These are phyloP conservation scores for Microtus montanus DNA, from an alignment of 2,113 vertebrate species.

Conservation along the genomic window DNA sequence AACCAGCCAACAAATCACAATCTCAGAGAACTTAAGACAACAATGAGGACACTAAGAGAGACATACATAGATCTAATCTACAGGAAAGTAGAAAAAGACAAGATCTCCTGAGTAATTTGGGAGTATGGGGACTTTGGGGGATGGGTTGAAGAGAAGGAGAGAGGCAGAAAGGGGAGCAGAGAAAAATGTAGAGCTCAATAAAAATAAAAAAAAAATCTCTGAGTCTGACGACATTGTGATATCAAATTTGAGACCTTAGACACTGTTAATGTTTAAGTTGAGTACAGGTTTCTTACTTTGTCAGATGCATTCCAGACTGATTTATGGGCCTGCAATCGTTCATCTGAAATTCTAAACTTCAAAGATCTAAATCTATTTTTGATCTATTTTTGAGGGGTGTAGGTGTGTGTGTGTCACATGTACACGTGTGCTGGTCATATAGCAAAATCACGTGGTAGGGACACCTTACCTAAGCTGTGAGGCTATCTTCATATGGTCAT, in stretches of 20 bases:
- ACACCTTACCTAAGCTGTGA: neutral
- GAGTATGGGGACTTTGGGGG: too few species aligned
- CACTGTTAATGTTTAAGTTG: neutral
- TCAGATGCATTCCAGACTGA: slow-evolving; percentile 1
- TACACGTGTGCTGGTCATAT: neutral
- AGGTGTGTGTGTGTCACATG: neutral
- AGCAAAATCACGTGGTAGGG: neutral
- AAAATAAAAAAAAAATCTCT: neutral
- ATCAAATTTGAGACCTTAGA: neutral
- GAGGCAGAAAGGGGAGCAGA: too few species aligned
- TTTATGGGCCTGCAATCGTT: neutral
- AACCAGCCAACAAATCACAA: too few species aligned
- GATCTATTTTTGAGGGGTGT: neutral
- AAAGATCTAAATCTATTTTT: neutral
- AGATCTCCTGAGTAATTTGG: too few species aligned
- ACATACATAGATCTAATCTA: too few species aligned
- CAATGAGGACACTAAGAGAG: too few species aligned
- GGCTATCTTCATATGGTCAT: neutral
- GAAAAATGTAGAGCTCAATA: too few species aligned
- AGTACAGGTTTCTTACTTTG: neutral
- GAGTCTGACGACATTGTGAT: neutral
- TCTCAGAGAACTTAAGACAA: too few species aligned
- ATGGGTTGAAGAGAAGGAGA: too few species aligned
- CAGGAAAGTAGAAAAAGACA: too few species aligned
- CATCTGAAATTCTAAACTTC: slow-evolving; percentile 25